phyloP scores from a whole-genome alignment of 2,888 invertebrate species.

The Amphiduros pacificus region DNA sequence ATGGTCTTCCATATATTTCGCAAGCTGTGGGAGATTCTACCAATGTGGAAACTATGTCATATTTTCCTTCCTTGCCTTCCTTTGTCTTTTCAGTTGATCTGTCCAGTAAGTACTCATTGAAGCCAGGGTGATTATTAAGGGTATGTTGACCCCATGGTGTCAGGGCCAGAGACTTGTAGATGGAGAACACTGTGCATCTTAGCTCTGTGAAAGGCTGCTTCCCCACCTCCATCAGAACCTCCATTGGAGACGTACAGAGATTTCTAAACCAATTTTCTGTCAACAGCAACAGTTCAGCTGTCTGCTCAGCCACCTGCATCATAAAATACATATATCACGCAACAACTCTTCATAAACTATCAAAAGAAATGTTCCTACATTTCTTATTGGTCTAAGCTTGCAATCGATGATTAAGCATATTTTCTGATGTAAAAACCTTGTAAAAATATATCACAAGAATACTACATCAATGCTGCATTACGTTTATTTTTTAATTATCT shows the following conservation, averaged over 20 bases:
- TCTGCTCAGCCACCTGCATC: conserved; percentile 56
- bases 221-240: conserved; percentile 67
- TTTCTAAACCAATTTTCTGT: conserved; percentile 69
- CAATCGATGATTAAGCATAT: too few species aligned
- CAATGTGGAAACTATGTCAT: conserved; percentile 66
- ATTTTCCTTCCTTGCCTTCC: conserved; percentile 76
- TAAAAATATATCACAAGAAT: too few species aligned
- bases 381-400: too few species aligned
- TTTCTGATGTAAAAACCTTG: too few species aligned
- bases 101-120: conserved; percentile 79
- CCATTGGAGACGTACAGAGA: conserved; percentile 65
- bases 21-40: conserved; percentile 54
- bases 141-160: conserved; percentile 81
- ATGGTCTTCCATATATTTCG: conserved; percentile 68
- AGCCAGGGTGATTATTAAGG: conserved; percentile 73
- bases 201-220: conserved; percentile 83
- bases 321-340: too few species aligned
- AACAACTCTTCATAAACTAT: too few species aligned
- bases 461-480: too few species aligned
- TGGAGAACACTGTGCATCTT: conserved; percentile 67
- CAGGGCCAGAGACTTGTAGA: conserved; percentile 70
- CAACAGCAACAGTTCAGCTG: conserved; percentile 60
- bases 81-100: conserved; percentile 72
- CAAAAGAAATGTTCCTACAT: too few species aligned
- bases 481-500: too few species aligned